phyloP scores from a whole-genome alignment of 2,797 vertebrate species.

The Falco berigora region DNA sequence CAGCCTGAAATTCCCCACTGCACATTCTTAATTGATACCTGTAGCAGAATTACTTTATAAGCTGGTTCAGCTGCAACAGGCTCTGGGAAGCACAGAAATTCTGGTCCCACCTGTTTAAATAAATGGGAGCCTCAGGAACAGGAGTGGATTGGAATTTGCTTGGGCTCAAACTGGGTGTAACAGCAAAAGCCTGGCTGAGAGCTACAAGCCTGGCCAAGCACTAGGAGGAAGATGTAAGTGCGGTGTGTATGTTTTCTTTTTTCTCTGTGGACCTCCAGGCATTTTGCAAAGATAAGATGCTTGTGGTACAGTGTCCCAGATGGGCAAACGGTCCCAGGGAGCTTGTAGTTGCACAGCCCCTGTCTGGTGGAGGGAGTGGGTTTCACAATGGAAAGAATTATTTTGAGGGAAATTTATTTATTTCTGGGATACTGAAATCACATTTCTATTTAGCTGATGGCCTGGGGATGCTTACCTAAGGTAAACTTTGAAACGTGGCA shows the following conservation, averaged over 20 bases:
- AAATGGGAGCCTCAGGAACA: constrained; percentile 18
- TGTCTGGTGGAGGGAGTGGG: neutral
- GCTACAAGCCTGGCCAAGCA: neutral
- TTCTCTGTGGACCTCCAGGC: neutral
- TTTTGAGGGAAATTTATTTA: neutral
- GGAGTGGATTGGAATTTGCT: constrained; percentile 1
- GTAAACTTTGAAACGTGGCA: neutral
- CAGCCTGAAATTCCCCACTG: neutral
- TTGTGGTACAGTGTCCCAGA: neutral
- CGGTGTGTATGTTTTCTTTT: neutral
- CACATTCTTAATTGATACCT: neutral
- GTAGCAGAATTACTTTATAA: neutral
- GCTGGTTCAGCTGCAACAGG: constrained; percentile 3
- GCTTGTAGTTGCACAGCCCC: neutral
- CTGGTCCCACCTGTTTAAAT: constrained; percentile 30
- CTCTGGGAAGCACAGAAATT: neutral
- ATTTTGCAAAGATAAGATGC: constrained; percentile 1
- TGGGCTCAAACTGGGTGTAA: neutral
- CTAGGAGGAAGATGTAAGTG: neutral
- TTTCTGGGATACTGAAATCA: neutral
- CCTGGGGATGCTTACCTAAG: neutral
- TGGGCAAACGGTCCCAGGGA: neutral
- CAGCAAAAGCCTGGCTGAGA: neutral
- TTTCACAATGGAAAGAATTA: neutral
- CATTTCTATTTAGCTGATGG: neutral